Conservation (phyloP, 2,888 invertebrate species). For the Microctonus aethiopoides region DNA sequence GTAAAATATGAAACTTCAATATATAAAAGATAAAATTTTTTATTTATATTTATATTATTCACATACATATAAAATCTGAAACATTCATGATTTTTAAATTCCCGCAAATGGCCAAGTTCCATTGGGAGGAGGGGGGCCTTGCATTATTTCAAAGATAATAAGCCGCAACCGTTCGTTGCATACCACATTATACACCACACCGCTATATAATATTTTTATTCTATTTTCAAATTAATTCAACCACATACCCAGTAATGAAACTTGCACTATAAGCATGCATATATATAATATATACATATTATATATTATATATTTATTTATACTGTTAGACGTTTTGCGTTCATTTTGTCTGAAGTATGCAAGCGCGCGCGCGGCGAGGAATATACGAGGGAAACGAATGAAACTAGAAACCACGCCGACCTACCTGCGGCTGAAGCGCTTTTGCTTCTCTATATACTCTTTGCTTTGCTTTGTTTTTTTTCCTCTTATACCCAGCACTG, state of each 20-base stretch:
- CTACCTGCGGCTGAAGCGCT: not conserved
- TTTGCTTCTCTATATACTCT: not conserved
- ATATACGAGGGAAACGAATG: not conserved
- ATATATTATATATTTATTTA: not conserved
- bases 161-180: slow-evolving; percentile 1
- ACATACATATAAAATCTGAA: slow-evolving; percentile 13
- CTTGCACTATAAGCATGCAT: slow-evolving; percentile 1
- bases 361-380: not conserved
- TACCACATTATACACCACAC: not conserved
- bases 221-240: slow-evolving; percentile 20
- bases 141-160: slow-evolving; percentile 26
- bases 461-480: not conserved
- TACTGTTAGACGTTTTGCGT: not conserved
- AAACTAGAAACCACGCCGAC: slow-evolving; percentile 12
- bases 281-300: not conserved
- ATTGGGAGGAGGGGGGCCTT: slow-evolving; percentile 4
- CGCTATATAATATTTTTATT: not conserved
- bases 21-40: no score
- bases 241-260: slow-evolving; percentile 22
- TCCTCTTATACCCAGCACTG: not conserved
- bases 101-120: slow-evolving; percentile 17
- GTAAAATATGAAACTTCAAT: no score
- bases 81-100: slow-evolving; percentile 18
- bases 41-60: no score
- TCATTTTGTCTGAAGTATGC: not conserved